Conservation (phyloP, 2,797 vertebrate genomes). For the Myripristis murdjan region DNA sequence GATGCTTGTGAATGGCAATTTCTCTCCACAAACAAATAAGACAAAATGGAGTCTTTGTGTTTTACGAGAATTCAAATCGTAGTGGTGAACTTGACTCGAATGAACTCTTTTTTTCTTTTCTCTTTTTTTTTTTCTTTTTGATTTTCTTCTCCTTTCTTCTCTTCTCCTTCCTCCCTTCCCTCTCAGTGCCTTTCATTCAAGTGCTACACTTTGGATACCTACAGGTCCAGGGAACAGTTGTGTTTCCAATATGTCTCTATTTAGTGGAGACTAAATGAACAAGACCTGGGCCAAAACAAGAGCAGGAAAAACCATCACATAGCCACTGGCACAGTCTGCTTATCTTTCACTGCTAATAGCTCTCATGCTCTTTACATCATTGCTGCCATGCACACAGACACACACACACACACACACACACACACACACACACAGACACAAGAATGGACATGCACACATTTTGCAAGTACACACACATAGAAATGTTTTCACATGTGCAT, state of each 20-base stretch:
- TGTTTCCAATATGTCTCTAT: conserved; percentile 76
- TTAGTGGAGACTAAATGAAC: conserved; percentile 71
- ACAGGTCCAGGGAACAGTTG: conserved; percentile 61
- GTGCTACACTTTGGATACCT: conserved; percentile 55
- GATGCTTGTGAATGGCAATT: conserved; percentile 71
- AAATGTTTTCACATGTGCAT: too few relatives aligned
- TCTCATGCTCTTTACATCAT: conserved; percentile 11
- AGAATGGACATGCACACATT: background rate
- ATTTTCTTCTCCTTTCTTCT: conserved; percentile 45
- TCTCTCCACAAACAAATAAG: conserved; percentile 71
- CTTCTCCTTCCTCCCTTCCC: conserved; percentile 31
- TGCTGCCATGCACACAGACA: background rate
- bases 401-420: background rate
- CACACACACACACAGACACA: conserved; percentile 6
- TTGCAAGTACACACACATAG: conserved; percentile 5
- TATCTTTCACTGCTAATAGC: conserved; percentile 75
- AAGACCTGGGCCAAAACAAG: conserved; percentile 64
- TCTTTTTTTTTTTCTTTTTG: conserved; percentile 42
- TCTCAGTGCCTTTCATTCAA: conserved; percentile 29
- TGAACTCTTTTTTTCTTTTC: conserved; percentile 30
- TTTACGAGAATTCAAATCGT: conserved; percentile 66
- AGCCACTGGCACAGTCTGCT: conserved; percentile 70
- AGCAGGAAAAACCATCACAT: conserved; percentile 76
- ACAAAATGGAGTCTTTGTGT: conserved; percentile 50
- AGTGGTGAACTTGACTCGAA: conserved; percentile 39